These are phyloP conservation scores for Clinocottus analis DNA, from an alignment of 2,113 vertebrate species.

Conservation along the genomic window DNA sequence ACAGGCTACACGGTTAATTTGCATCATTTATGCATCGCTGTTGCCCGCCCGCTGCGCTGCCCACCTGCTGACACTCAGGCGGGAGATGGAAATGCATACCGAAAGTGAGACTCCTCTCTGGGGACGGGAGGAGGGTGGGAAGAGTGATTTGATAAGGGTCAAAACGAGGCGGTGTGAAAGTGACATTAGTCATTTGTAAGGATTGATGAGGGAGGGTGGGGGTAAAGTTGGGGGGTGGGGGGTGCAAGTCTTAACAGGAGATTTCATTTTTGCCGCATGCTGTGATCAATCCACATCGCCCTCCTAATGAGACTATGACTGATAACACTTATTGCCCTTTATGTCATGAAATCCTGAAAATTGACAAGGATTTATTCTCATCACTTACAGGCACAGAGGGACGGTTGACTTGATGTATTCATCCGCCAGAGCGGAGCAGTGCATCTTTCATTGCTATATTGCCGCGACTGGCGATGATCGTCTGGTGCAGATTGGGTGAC, in stretches of 20 bases:
- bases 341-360: constrained; percentile 17
- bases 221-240: constrained; percentile 9
- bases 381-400: constrained; percentile 3
- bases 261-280: constrained; percentile 42
- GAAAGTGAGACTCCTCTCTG: background rate
- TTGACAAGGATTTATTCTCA: constrained; percentile 34
- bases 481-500: background rate
- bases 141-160: constrained; percentile 23
- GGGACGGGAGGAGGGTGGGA: background rate
- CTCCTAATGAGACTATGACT: constrained; percentile 36
- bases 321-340: constrained; percentile 30
- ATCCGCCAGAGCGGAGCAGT: background rate
- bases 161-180: constrained; percentile 24
- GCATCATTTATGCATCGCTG: constrained; percentile 67
- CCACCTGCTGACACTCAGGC: constrained; percentile 44
- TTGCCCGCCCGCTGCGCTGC: constrained; percentile 1
- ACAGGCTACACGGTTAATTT: constrained; percentile 52
- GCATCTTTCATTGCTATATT: background rate
- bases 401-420: background rate
- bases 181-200: constrained; percentile 37
- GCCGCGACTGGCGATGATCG: background rate
- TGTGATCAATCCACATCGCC: constrained; percentile 51
- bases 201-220: constrained; percentile 54
- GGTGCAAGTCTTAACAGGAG: constrained; percentile 29
- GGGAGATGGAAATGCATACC: constrained; percentile 37